phyloP scores from a whole-genome alignment of 2,888 invertebrate species.

The Drosophila macrospina region DNA sequence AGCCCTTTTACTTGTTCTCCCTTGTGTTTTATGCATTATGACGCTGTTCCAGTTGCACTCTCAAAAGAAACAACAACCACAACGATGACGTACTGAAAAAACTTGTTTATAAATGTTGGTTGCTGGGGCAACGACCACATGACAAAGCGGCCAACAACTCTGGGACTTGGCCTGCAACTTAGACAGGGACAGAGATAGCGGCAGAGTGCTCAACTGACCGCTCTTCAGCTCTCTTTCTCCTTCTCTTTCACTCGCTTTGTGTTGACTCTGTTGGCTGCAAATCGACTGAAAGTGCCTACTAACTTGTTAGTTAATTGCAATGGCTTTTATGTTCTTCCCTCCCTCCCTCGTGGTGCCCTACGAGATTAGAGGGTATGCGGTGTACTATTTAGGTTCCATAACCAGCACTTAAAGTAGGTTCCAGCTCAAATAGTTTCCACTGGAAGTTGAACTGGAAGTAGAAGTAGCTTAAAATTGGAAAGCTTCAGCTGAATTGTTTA shows the following conservation, averaged over 20 bases:
- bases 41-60: conserved; percentile 58
- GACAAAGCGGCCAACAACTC: conserved; percentile 46
- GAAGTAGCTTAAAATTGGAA: too few species aligned
- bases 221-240: conserved; percentile 5
- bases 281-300: conserved; percentile 43
- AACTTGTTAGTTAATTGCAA: conserved; percentile 61
- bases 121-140: conserved; percentile 78
- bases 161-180: conserved; percentile 10
- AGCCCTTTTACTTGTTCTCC: not conserved
- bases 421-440: too few species aligned
- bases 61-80: conserved; percentile 39
- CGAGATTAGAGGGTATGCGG: conserved; percentile 9
- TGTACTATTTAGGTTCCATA: not conserved
- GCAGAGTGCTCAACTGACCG: conserved; percentile 27
- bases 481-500: too few species aligned
- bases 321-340: conserved; percentile 19
- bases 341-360: not conserved
- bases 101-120: conserved; percentile 79
- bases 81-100: conserved; percentile 63
- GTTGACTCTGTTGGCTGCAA: conserved; percentile 18
- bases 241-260: conserved; percentile 6
- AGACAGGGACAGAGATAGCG: conserved; percentile 28
- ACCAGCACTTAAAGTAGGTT: conserved; percentile 7
- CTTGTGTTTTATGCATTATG: conserved; percentile 51
- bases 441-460: too few species aligned